A percentile compares a stretch with the other conserved stretches of the same genome.
These are phyloP conservation scores for Polyergus mexicanus DNA, from an alignment of 1,140 invertebrate genomes.

Conservation along the genomic window DNA sequence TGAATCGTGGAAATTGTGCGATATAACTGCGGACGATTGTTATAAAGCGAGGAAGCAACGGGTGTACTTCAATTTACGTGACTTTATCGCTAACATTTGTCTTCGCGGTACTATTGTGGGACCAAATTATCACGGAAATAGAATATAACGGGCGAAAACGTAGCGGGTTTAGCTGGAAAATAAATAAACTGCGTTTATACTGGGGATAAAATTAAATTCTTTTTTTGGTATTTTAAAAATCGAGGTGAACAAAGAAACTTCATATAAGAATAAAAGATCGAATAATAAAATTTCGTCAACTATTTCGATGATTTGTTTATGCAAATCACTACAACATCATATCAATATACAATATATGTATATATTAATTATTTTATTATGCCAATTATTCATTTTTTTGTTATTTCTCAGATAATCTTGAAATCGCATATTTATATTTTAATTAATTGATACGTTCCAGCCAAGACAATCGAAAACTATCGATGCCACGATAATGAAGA, in stretches of 20 bases:
- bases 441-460: neutral
- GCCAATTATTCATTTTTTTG: conserved; percentile 4
- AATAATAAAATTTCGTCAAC: neutral
- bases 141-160: conserved; percentile 67
- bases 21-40: conserved; percentile 48
- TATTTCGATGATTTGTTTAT: neutral
- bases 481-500: conserved; percentile 34
- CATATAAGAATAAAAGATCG: neutral
- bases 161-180: conserved; percentile 44
- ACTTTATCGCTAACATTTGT: conserved; percentile 76
- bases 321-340: neutral
- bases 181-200: conserved; percentile 63
- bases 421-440: neutral
- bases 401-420: neutral
- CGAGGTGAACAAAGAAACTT: neutral
- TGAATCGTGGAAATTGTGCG: conserved; percentile 53
- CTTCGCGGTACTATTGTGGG: conserved; percentile 72
- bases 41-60: conserved; percentile 64
- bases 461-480: neutral
- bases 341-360: neutral
- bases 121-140: conserved; percentile 59
- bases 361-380: neutral
- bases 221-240: conserved; percentile 49
- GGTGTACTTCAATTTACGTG: conserved; percentile 73
- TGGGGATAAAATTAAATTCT: conserved; percentile 49